Evolutionary conservation across 2,797 vertebrate genomes (phyloP), one percentile per base, ranked within the genome.

Genomic region (Acrossocheilus fasciatus): DNA sequence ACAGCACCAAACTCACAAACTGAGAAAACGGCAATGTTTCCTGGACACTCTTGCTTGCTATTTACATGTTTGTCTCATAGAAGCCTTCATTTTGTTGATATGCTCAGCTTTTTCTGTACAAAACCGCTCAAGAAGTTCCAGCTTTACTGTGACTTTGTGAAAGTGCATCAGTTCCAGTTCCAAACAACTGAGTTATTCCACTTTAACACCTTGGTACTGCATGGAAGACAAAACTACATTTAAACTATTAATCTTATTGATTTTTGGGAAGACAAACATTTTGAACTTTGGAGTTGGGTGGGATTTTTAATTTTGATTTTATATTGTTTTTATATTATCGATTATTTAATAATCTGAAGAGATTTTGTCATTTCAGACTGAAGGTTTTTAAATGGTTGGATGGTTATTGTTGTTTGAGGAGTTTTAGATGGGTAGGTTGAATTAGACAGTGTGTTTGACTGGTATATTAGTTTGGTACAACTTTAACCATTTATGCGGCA

Each of bases 1-100:
- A 98, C 88, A 94, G 91, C 90, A 99, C 98, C 93, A 99, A 99
- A 95, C 96, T 99, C 57, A 99, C 95, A 87, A 89, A 91, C 92
- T 0, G 94, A 95, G 92, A 97, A 95, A 97, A 96, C 94, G 88
- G 86, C 89, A 91, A 82, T 57, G 4, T 77, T 66, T 68, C 74
- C 62, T 75, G 70, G 34, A 54, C 23, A 15, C 50, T 59, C 17
- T 73, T 88, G 76, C 75, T 84, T 43, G 70, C 72, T 78, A 50
- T 36, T 72, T 74, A 26, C 30, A 41, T 72, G 39, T 57, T 43
- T 43, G 15, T 59, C 77, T 68, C 47, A 69, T 74, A 74, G 79
- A 50, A 84, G 69, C 64, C 79, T 54, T 73, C 54, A 10, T 45
- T 83, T 64, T 50, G 73, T 81, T 70, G n/a, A 59, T 54, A 77